phyloP scores from a whole-genome alignment of 1,140 invertebrate genomes.

The Caenorhabditis latens region DNA sequence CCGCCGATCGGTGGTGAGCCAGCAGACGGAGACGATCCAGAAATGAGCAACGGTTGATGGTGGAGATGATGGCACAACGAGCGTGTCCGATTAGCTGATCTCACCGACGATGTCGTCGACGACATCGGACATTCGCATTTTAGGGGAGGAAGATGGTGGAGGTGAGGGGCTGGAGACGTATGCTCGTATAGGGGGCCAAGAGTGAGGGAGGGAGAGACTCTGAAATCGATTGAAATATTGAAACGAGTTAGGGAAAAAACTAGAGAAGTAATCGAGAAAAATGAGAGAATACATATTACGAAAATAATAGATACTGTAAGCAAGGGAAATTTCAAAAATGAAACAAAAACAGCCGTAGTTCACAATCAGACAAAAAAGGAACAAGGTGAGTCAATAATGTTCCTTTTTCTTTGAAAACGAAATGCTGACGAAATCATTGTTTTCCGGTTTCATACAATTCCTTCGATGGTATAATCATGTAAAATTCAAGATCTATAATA shows the following conservation, averaged over 20 bases:
- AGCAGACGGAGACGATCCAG: constrained; percentile 14
- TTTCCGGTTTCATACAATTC: neutral
- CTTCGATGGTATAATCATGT: neutral
- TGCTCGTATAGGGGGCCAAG: constrained; percentile 37
- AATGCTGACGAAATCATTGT: neutral
- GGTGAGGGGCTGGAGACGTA: constrained; percentile 4
- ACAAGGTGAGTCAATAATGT: neutral
- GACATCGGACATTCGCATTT: constrained; percentile 56
- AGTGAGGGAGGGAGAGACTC: constrained; percentile 35
- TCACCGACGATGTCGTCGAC: constrained; percentile 54
- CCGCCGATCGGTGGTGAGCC: constrained; percentile 46
- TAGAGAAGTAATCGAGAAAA: neutral
- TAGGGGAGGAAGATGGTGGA: neutral
- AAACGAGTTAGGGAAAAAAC: no score
- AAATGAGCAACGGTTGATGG: constrained; percentile 35
- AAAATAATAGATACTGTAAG: neutral
- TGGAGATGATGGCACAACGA: constrained; percentile 44
- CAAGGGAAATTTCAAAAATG: neutral
- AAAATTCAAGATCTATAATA: neutral
- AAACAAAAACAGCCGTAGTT: neutral
- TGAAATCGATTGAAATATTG: neutral
- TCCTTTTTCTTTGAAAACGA: no score
- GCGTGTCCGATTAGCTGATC: constrained; percentile 54
- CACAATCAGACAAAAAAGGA: neutral
- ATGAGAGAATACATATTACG: neutral